Base-by-base conservation (phyloP, 2,113 vertebrate genomes). In the Albula glossodonta region DNA sequence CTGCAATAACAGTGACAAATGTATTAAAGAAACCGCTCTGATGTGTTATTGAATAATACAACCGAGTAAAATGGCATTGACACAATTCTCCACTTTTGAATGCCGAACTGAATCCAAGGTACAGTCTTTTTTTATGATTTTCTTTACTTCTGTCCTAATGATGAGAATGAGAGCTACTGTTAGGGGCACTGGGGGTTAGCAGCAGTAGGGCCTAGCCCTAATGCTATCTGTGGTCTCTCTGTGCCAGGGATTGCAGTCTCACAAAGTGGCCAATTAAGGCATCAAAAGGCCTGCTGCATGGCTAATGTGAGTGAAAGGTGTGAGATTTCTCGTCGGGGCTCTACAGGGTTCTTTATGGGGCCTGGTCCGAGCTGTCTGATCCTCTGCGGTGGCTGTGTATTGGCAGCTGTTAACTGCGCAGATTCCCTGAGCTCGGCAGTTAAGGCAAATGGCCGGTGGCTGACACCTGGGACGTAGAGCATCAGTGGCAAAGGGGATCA, bases 281-380 rank as follows among this genome's bases (percentile, higher is more conserved):
- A 95, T 96, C 95, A 96, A 95, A 96, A 95, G 94, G 88, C 89
- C 87, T 86, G 84, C 91, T 94, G 94, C 93, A 93, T 94, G 91
- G 95, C 92, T 96, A 94, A 95, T 95, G 95, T 91, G 90, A 89
- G 93, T 84, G 86, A 91, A 93, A 95, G 95, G 95, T 96, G 95
- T 94, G 94, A 96, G 93, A 94, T 95, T 96, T 95, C 95, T 95
- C 95, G 93, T 95, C 94, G 90, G 89, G 89, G 86, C 93, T 87
- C 91, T 90, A 88, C 87, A 63, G 93, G 94, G 94, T 92, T 88
- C 92, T 96, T 96, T 95, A 94, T 93, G 91, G 93, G 90, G 91
- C 93, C 88, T 87, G 89, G 78, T 83, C 51, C 92, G 89, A 93
- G 92, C 91, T 92, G 94, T 96, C 95, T 96, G 93, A 96, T 95